These are phyloP conservation scores for Amazona guildingii DNA, from an alignment of 2,113 vertebrate genomes.

Conservation along the genomic window DNA sequence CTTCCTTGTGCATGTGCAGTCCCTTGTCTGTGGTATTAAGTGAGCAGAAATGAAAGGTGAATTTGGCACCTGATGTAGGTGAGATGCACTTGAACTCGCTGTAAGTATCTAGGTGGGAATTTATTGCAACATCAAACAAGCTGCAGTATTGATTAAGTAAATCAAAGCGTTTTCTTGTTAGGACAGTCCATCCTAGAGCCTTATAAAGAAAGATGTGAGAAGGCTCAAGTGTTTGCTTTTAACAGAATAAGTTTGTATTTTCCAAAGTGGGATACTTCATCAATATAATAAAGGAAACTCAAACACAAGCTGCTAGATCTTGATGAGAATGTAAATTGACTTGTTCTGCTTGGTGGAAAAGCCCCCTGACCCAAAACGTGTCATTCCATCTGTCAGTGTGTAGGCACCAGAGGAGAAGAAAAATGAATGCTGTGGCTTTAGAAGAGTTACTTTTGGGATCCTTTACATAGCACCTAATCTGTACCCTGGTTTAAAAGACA, in stretches of 20 bases:
- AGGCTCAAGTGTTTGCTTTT: background rate
- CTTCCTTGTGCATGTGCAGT: background rate
- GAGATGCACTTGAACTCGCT: background rate
- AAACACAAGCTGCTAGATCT: conserved; percentile 38
- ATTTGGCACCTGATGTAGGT: background rate
- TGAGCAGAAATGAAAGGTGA: background rate
- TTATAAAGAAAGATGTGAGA: background rate
- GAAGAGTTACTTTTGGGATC: conserved; percentile 39
- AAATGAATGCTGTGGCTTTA: conserved; percentile 1
- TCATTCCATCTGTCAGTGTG: conserved; percentile 45
- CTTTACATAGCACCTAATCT: conserved; percentile 28
- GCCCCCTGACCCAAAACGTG: conserved; percentile 52
- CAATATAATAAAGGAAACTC: conserved; percentile 28
- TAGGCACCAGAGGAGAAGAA: conserved; percentile 29
- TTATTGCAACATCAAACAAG: background rate
- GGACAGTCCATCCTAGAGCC: background rate
- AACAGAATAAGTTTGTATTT: background rate
- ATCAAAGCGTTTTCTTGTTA: background rate
- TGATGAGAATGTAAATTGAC: conserved; percentile 67
- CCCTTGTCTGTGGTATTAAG: background rate
- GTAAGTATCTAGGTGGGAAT: background rate
- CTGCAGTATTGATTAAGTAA: conserved; percentile 12
- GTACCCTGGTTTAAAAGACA: conserved; percentile 2
- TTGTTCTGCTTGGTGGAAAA: conserved; percentile 64
- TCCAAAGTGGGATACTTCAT: conserved; percentile 6